Conservation (phyloP, 1,140 invertebrate species). For the Magallana gigas region DNA sequence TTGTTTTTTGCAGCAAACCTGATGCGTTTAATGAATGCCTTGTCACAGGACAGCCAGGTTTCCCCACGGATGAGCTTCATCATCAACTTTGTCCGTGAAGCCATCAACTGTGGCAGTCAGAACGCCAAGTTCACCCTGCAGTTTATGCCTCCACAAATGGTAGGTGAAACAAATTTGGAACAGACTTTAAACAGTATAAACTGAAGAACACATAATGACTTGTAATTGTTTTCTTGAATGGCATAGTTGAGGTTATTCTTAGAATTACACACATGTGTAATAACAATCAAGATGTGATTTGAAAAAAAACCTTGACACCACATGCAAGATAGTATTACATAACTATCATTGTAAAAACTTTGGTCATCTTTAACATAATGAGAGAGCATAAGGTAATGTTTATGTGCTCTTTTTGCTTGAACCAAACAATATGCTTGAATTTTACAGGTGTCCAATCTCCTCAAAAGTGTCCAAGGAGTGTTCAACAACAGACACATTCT, state of each 20-base stretch:
- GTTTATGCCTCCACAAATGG: conserved; percentile 85
- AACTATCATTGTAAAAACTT: too few relatives aligned
- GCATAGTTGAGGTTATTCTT: too few relatives aligned
- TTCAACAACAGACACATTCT: conserved; percentile 87
- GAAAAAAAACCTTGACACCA: too few relatives aligned
- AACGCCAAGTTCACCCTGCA: conserved; percentile 87
- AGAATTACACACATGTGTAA: too few relatives aligned
- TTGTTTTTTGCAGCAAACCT: conserved; percentile 77
- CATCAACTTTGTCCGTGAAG: conserved; percentile 88
- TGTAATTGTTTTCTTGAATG: too few relatives aligned
- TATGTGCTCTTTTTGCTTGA: too few relatives aligned
- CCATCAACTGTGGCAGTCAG: conserved; percentile 89
- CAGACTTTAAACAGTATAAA: too few relatives aligned
- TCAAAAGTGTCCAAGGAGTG: conserved; percentile 88
- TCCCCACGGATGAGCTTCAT: conserved; percentile 93
- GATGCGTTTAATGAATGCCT: conserved; percentile 86
- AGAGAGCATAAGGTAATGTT: too few relatives aligned
- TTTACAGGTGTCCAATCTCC: conserved; percentile 84
- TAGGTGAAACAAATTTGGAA: conserved; percentile 46
- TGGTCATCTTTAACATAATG: too few relatives aligned
- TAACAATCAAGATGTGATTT: too few relatives aligned
- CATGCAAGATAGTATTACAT: too few relatives aligned
- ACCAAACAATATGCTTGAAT: not conserved
- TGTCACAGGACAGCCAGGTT: conserved; percentile 87
- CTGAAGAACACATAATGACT: too few relatives aligned